Conservation (phyloP, 2,113 vertebrate genomes). For the Lophura nycthemera region DNA sequence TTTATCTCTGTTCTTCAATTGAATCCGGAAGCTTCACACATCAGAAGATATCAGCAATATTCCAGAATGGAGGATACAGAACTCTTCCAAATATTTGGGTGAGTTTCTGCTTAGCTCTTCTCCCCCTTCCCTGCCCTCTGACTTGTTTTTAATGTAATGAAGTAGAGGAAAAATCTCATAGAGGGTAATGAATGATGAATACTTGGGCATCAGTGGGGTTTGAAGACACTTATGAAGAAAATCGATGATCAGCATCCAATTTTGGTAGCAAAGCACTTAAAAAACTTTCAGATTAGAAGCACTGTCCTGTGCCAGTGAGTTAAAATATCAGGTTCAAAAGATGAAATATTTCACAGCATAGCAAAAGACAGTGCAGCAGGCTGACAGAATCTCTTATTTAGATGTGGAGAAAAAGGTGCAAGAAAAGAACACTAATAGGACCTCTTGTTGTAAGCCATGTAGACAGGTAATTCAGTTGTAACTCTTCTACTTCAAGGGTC, state of each 20-base stretch:
- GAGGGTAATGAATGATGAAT: neutral
- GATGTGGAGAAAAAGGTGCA: neutral
- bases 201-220: neutral
- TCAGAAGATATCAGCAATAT: neutral
- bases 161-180: neutral
- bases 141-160: neutral
- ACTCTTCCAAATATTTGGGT: neutral
- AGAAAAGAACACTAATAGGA: neutral
- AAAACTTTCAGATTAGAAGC: neutral
- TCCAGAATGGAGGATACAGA: neutral
- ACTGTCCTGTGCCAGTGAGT: neutral
- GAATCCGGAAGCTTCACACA: neutral
- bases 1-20: neutral
- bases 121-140: fast-evolving
- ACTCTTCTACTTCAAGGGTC: neutral
- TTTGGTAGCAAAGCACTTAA: neutral
- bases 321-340: neutral
- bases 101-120: neutral
- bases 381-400: neutral
- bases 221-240: neutral
- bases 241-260: neutral
- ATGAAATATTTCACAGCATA: slow-evolving; percentile 22
- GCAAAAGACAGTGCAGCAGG: neutral
- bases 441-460: neutral
- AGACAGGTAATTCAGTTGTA: neutral